Evolutionary conservation across 2,888 invertebrate genomes (phyloP).

Genomic region (Tetragonisca angustula): DNA sequence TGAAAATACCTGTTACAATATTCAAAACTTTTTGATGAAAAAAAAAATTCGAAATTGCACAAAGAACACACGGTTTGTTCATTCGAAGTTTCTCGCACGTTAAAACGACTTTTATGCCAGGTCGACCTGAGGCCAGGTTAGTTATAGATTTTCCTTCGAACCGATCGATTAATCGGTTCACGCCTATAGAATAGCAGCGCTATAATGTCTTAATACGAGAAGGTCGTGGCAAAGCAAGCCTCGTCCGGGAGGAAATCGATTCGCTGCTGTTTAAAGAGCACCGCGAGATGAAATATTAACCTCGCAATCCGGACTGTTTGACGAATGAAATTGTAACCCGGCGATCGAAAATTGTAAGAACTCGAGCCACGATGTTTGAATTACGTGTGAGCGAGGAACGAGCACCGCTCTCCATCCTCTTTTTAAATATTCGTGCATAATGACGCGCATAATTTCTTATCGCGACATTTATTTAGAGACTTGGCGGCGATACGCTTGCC

Average conservation of each 20-base stretch:
- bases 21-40: too few species aligned
- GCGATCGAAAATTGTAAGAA: not conserved
- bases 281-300: constrained; percentile 58
- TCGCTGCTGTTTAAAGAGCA: constrained; percentile 58
- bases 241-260: constrained; percentile 59
- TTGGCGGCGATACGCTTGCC: too few species aligned
- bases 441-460: not conserved
- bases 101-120: too few species aligned
- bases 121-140: too few species aligned
- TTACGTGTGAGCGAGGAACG: not conserved
- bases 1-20: too few species aligned
- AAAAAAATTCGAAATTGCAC: too few species aligned
- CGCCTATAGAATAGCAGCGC: not conserved
- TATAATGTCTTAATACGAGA: constrained; percentile 15
- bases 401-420: too few species aligned
- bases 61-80: not conserved
- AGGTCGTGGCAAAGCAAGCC: constrained; percentile 22
- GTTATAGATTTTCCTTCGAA: not conserved
- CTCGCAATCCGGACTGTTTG: constrained; percentile 54
- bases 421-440: not conserved
- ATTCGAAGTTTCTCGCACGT: not conserved
- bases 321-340: constrained; percentile 61
- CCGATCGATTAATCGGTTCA: constrained; percentile 6
- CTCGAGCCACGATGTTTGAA: not conserved
- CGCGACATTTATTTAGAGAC: not conserved